These are phyloP conservation scores for Bicyclus anynana DNA, from an alignment of 1,140 invertebrate species.

Conservation along the genomic window DNA sequence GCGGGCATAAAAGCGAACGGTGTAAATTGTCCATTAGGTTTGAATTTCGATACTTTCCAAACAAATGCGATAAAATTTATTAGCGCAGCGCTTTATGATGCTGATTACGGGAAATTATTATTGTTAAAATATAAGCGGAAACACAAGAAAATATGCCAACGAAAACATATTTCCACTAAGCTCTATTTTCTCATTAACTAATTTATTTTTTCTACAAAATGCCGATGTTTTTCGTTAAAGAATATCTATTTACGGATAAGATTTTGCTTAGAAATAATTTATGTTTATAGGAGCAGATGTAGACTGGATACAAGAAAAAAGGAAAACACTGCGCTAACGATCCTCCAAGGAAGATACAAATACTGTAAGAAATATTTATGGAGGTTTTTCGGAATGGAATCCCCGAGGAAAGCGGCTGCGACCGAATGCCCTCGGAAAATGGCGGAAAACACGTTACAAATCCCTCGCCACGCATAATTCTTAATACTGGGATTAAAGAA, in stretches of 20 bases:
- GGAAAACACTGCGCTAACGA: slow-evolving; percentile 69
- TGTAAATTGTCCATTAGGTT: slow-evolving; percentile 7
- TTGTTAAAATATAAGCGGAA: neutral
- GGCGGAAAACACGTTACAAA: slow-evolving; percentile 67
- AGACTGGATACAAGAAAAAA: slow-evolving; percentile 50
- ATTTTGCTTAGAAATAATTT: slow-evolving; percentile 13
- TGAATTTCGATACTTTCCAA: slow-evolving; percentile 8
- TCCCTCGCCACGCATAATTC: slow-evolving; percentile 70
- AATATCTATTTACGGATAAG: neutral
- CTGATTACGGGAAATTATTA: slow-evolving; percentile 3
- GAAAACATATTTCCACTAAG: neutral
- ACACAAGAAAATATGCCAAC: neutral
- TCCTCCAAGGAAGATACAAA: slow-evolving; percentile 74
- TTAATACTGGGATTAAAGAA: slow-evolving; percentile 73
- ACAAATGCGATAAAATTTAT: slow-evolving; percentile 7
- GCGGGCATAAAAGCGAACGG: slow-evolving; percentile 1
- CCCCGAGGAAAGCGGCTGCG: slow-evolving; percentile 48
- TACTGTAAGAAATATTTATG: slow-evolving; percentile 76
- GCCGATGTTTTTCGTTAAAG: neutral
- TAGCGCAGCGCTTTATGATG: slow-evolving; percentile 1
- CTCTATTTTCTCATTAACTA: neutral
- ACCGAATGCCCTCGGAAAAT: slow-evolving; percentile 50
- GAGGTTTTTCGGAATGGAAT: slow-evolving; percentile 73
- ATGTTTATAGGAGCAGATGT: slow-evolving; percentile 47
- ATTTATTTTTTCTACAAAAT: neutral